Percentiles rank a stretch among this genome's conserved stretches.
Conservation (phyloP, 1,140 invertebrate genomes). For the Apis laboriosa region DNA sequence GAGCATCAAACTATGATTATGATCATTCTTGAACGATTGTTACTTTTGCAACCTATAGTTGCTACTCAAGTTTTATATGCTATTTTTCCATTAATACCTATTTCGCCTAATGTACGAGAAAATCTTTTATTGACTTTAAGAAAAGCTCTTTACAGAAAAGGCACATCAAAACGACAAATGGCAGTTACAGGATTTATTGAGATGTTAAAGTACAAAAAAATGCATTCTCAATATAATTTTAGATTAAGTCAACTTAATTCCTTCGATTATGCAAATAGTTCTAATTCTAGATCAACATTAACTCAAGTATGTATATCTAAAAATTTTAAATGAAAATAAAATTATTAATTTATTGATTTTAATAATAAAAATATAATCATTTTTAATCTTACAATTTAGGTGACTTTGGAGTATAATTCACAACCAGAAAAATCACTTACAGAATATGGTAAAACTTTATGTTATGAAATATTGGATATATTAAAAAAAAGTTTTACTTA, state of each 20-base stretch:
- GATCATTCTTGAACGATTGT: conserved; percentile 80
- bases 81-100: conserved; percentile 79
- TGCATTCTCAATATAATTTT: conserved; percentile 75
- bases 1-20: conserved; percentile 79
- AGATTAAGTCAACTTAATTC: conserved; percentile 71
- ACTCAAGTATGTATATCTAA: conserved; percentile 68
- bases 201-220: conserved; percentile 81
- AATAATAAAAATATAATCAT: background rate
- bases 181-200: conserved; percentile 82
- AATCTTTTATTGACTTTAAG: conserved; percentile 82
- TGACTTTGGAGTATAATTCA: conserved; percentile 69
- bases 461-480: conserved; percentile 83
- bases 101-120: conserved; percentile 79
- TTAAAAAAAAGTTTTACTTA: conserved; percentile 83
- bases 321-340: background rate
- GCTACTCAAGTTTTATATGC: conserved; percentile 80
- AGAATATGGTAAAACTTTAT: conserved; percentile 81
- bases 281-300: conserved; percentile 79
- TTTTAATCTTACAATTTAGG: conserved; percentile 55
- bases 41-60: conserved; percentile 74
- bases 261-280: conserved; percentile 68
- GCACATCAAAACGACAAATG: conserved; percentile 80
- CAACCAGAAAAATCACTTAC: conserved; percentile 37
- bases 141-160: conserved; percentile 82
- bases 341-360: background rate